A percentile compares a stretch with the other conserved stretches of the same genome.
These are phyloP conservation scores for Antedon mediterranea DNA, from an alignment of 53 echinoderm and acorn worm species.

Conservation along the genomic window DNA sequence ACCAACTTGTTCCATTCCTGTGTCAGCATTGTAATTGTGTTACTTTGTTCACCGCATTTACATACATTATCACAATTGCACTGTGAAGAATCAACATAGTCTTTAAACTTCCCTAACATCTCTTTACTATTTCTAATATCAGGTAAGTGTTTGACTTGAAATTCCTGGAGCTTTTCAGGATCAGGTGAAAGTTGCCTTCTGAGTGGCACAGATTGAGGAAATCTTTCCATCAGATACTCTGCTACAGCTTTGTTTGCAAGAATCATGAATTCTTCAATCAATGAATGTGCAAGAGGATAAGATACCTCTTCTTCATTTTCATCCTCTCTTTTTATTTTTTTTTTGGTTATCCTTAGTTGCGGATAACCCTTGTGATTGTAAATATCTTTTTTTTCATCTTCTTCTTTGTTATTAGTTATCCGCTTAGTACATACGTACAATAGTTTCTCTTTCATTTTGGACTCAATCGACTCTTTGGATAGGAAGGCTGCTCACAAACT, in stretches of 20 bases:
- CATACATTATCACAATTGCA: neutral
- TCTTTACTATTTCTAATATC: slow-evolving; percentile 34
- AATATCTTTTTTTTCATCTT: too few relatives aligned
- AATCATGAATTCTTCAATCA: slow-evolving; percentile 60
- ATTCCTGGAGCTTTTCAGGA: slow-evolving; percentile 26
- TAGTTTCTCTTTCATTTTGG: too few relatives aligned
- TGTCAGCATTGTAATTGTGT: neutral
- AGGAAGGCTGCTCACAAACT: too few relatives aligned
- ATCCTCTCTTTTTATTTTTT: too few relatives aligned
- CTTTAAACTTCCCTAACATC: slow-evolving; percentile 9
- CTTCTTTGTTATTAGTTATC: too few relatives aligned
- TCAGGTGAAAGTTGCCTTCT: slow-evolving; percentile 51
- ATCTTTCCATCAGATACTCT: slow-evolving; percentile 23
- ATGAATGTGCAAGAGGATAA: slow-evolving; percentile 44
- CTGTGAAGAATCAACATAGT: neutral
- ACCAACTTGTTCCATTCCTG: neutral
- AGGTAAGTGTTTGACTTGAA: slow-evolving; percentile 18
- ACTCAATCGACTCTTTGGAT: too few relatives aligned
- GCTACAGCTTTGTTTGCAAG: slow-evolving; percentile 49
- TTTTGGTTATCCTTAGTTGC: too few relatives aligned
- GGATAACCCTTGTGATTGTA: too few relatives aligned
- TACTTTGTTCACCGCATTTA: neutral
- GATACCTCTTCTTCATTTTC: slow-evolving; percentile 37
- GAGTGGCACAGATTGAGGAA: slow-evolving; percentile 38
- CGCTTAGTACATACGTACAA: too few relatives aligned